phyloP scores from a whole-genome alignment of 2,113 vertebrate genomes.

The Albula goreensis region DNA sequence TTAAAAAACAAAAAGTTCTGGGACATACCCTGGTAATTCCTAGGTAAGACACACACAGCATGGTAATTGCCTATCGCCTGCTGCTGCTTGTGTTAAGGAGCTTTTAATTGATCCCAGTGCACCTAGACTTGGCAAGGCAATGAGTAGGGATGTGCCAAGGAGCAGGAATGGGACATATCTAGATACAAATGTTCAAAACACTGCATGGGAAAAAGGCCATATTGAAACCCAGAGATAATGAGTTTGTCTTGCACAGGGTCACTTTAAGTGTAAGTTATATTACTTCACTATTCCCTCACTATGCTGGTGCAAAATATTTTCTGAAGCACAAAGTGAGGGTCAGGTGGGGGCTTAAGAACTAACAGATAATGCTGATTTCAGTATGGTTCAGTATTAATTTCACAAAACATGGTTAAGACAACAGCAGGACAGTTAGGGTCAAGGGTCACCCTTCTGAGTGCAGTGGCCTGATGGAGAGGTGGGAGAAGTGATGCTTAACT shows the following conservation, averaged over 20 bases:
- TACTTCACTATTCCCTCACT: too few species aligned
- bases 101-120: slow-evolving; percentile 56
- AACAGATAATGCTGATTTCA: neutral
- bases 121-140: slow-evolving; percentile 44
- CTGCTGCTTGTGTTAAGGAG: slow-evolving; percentile 50
- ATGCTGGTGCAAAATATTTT: too few species aligned
- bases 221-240: neutral
- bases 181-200: too few species aligned
- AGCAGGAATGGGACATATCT: neutral
- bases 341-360: neutral
- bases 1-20: neutral
- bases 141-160: slow-evolving; percentile 28
- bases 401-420: neutral
- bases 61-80: slow-evolving; percentile 51
- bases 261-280: neutral
- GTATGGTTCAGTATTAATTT: neutral
- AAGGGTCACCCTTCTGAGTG: neutral
- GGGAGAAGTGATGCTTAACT: neutral
- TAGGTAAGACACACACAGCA: slow-evolving; percentile 44
- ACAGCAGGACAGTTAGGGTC: neutral
- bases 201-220: neutral
- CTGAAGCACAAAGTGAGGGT: too few species aligned
- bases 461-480: neutral
- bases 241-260: neutral
- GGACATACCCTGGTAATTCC: slow-evolving; percentile 33